A percentile compares a stretch with the other conserved stretches of the same genome.
Conservation (phyloP, 1,140 invertebrate genomes). For the Scaptomyza montana region DNA sequence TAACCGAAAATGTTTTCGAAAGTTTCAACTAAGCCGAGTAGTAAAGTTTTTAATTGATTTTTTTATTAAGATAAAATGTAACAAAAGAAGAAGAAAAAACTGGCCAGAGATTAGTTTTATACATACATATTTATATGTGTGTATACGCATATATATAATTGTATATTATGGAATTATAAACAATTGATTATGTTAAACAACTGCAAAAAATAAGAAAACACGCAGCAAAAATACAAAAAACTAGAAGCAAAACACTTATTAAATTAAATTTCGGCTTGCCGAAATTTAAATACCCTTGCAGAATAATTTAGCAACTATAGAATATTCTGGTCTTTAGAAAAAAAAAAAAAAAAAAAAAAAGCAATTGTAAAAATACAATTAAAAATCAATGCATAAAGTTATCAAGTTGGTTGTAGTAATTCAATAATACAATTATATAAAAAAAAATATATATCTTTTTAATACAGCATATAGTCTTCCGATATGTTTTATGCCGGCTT, state of each 20-base stretch:
- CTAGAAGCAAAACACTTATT: not conserved
- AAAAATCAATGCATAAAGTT: not conserved
- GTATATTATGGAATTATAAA: conserved; percentile 27
- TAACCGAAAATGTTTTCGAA: conserved; percentile 6
- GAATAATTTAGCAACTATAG: conserved; percentile 7
- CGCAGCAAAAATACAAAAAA: conserved; percentile 4
- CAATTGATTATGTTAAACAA: conserved; percentile 25
- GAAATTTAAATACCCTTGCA: conserved; percentile 26
- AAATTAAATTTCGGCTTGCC: conserved; percentile 9
- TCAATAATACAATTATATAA: not conserved
- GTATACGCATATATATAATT: conserved; percentile 16
- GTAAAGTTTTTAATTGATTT: conserved; percentile 5
- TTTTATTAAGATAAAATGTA: conserved; percentile 1
- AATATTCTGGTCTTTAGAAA: conserved; percentile 10
- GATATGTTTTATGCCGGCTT: conserved; percentile 1
- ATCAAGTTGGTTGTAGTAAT: conserved; percentile 32
- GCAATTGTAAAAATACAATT: not conserved
- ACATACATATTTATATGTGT: not conserved
- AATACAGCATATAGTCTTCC: conserved; percentile 6
- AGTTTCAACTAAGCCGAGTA: not conserved
- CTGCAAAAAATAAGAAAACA: conserved; percentile 1
- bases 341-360: not conserved
- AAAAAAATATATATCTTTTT: not conserved
- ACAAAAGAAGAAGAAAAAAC: not conserved
- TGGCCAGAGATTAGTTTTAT: conserved; percentile 6